phyloP scores from a whole-genome alignment of 2,113 vertebrate species.

The Sceloporus tristichus region DNA sequence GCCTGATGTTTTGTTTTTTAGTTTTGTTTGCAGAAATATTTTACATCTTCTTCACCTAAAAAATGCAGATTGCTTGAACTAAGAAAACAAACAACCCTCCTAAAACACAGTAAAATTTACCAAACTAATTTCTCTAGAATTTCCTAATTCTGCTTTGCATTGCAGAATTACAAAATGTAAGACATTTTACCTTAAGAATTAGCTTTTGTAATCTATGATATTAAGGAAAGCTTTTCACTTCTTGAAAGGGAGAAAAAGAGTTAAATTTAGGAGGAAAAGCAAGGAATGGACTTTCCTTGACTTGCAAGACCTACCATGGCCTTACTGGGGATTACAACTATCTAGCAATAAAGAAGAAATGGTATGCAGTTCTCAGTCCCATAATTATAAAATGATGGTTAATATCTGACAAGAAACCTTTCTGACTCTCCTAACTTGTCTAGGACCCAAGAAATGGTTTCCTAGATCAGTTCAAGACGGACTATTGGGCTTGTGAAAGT shows the following conservation, averaged over 20 bases:
- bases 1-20: conserved; percentile 15
- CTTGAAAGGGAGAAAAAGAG: not conserved
- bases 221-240: too few relatives aligned
- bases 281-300: not conserved
- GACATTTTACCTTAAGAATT: not conserved
- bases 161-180: too few relatives aligned
- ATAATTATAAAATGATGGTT: not conserved
- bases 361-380: not conserved
- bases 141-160: not conserved
- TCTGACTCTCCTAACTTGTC: not conserved
- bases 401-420: not conserved
- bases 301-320: not conserved
- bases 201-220: not conserved
- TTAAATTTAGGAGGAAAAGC: not conserved
- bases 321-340: not conserved
- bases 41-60: not conserved
- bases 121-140: not conserved
- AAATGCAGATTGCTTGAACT: too few relatives aligned
- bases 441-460: not conserved
- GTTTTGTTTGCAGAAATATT: conserved; percentile 13
- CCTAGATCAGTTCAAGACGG: not conserved
- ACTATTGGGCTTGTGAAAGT: not conserved
- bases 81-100: too few relatives aligned
- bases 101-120: too few relatives aligned
- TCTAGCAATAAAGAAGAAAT: rapidly evolving